Conservation (phyloP, 2,113 vertebrate species). For the Aphyosemion australe region DNA sequence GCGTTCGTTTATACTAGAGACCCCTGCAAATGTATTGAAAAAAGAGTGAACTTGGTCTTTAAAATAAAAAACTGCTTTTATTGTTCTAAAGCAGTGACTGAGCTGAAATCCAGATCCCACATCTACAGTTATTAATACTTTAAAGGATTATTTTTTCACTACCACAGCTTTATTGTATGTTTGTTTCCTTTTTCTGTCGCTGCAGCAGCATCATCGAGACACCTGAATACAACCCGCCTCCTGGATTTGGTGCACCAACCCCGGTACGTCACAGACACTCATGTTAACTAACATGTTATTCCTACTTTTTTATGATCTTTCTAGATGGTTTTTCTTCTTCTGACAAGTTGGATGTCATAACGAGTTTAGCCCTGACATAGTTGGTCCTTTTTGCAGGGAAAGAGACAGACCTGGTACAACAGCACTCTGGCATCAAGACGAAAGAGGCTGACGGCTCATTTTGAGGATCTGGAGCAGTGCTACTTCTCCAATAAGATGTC, state of each 20-base stretch:
- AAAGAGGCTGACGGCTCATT: conserved; percentile 95
- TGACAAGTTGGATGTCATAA: background rate
- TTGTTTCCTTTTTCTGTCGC: conserved; percentile 33
- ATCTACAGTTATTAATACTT: too few species aligned
- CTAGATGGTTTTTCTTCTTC: background rate
- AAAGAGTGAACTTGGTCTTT: too few species aligned
- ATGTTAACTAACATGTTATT: background rate
- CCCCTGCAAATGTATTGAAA: too few species aligned
- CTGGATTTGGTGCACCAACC: conserved; percentile 90
- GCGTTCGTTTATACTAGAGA: too few species aligned
- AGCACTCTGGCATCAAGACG: conserved; percentile 93
- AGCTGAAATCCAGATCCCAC: background rate
- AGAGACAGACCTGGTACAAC: conserved; percentile 96
- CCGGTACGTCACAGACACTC: conserved; percentile 80
- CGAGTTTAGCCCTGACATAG: background rate
- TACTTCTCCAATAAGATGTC: conserved; percentile 99
- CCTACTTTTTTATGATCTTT: background rate
- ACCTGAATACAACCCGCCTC: conserved; percentile 91
- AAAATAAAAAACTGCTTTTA: too few species aligned
- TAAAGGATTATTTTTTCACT: background rate
- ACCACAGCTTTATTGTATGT: background rate
- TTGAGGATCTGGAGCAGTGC: conserved; percentile 98
- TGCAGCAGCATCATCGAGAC: conserved; percentile 94
- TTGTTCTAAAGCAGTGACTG: too few species aligned
- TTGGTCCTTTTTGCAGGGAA: conserved; percentile 79